Evolutionary conservation across 2,888 invertebrate genomes (phyloP), one percentile per base, ranked within the genome.

Genomic region (Leptarthrus brevirostris): DNA sequence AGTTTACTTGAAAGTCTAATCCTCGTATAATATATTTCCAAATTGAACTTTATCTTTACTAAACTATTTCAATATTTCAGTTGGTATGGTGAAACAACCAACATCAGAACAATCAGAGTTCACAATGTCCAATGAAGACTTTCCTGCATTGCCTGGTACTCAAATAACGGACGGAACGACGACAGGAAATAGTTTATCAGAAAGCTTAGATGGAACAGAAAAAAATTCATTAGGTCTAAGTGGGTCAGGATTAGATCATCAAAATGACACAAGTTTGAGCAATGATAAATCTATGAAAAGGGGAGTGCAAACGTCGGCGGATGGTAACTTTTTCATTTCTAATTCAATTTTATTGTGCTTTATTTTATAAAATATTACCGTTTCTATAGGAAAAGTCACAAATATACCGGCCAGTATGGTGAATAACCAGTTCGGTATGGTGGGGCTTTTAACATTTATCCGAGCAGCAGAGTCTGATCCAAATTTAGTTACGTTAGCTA

Each of bases 331-430:
- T 30, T 30, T 30, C 8, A 8, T 30, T 30, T 3, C 8, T 30
- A 8, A 5, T 30, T n/a, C n/a, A n/a, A 4, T 44, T 44, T 14
- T 14, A 47, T 22, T 58, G 47, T 56, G 58, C 22, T 53, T 14
- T 14, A 53, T 58, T 2, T 30, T n/a, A n/a, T 10, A 16, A 30
- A 40, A 40, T 40, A 20, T 34, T 72, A 66, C 64, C 61, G 14
- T 73, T 66, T 44, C 22, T 3, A 54, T 84, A 96, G 96, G 96
- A 81, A 94, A 95, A 88, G 97, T 99, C 82, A 95, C 97, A 85
- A 97, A 98, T 87, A 98, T 99, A 88, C 99, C 99, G 77, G 91
- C 92, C 79, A 95, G 95, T 83, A 99, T 99, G 98, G 96, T 99
- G 79, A 95, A 94, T 81, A 99, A 99, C 87, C 99, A 99, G 88